Evolutionary conservation across 2,888 invertebrate species (phyloP), one percentile per base, ranked within the genome.

Genomic region (Rhyacophila evoluta): DNA sequence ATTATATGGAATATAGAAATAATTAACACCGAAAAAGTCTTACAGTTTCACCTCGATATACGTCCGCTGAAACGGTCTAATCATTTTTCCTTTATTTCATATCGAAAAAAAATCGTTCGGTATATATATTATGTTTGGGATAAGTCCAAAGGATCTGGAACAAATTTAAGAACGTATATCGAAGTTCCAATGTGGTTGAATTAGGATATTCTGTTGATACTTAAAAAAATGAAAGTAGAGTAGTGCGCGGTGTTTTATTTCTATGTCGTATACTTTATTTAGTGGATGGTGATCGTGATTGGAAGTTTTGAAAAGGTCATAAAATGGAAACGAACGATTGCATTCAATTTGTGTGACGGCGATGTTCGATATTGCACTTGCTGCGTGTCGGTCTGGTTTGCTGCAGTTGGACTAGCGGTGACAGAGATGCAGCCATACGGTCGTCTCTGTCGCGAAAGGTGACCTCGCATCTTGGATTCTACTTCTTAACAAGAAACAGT

Each of bases 381-480:
- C 55, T 19, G 25, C 19, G 55, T 19, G 19, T 55, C 19, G 19
- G 55, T 55, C 19, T 55, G 19, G 55, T 55, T 55, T 55, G 25
- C 25, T 55, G 55, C 55, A 55, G 15, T 19, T 25, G 55, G 55
- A 55, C 19, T 25, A 55, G 55, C 55, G 15, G 55, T 19, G 19
- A 55, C 55, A 55, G 55, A 55, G 55, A 55, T 55, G 19, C 15
- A 19, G 10, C 55, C 5, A 55, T 39, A 55, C 19, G 12, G 55
- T 55, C 25, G 55, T 55, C 55, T 55, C 55, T 55, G 15, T 55
- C 55, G 55, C 55, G 55, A 55, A 55, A 55, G 55, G 55, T 55
- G 55, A 55, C 55, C 55, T 55, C 55, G 55, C 55, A 55, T 55
- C 55, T 55, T 55, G 55, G 55, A 55, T 19, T 55, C 55, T 33